Evolutionary conservation across 2,797 vertebrate genomes (phyloP), one percentile per base, ranked within the genome.

Genomic region (Channa striata): DNA sequence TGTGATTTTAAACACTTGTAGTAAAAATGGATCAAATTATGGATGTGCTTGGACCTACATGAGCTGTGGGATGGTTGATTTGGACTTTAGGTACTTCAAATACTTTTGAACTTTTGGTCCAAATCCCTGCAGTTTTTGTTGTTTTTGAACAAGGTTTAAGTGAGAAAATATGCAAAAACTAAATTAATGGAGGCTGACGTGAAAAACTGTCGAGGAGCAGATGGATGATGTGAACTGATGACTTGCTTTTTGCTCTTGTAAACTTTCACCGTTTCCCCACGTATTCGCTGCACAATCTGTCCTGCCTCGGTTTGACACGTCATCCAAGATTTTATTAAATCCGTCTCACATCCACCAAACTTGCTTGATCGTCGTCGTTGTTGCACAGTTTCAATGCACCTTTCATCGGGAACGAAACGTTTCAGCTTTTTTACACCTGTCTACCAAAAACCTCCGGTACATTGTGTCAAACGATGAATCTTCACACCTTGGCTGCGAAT

Each of bases 401-500:
- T 51, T 53, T 30, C 0, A n/a, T 13, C 33, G 12, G 42, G 17
- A 63, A 42, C 49, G 8, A 33, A 61, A 34, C 57, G 12, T 51
- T 36, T 36, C 20, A 5, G n/a, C 4, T 13, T 17, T 3, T 34
- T 46, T 19, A 44, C 56, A 68, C 66, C 66, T 69, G 49, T 57
- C 19, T 54, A 11, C 19, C 43, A 39, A 59, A 72, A 70, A 21
- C 39, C 25, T 65, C 53, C 21, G 44, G 42, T 33, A 34, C 20
- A 36, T 62, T 20, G 44, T 8, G 20, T 80, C 34, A 49, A 25
- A 23, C 1, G 1, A 65, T 19, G 39, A 51, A 72, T 80, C 48
- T 59, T 84, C 40, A 14, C 67, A 73, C 75, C 62, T 56, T 8
- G 17, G 58, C 62, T 57, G 44, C 57, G 59, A 57, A 53, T 72